A percentile compares a stretch with the other conserved stretches of the same genome.
These are phyloP conservation scores for Rhabdophis nuchalis DNA, from an alignment of 2,797 vertebrate genomes.

Conservation along the genomic window DNA sequence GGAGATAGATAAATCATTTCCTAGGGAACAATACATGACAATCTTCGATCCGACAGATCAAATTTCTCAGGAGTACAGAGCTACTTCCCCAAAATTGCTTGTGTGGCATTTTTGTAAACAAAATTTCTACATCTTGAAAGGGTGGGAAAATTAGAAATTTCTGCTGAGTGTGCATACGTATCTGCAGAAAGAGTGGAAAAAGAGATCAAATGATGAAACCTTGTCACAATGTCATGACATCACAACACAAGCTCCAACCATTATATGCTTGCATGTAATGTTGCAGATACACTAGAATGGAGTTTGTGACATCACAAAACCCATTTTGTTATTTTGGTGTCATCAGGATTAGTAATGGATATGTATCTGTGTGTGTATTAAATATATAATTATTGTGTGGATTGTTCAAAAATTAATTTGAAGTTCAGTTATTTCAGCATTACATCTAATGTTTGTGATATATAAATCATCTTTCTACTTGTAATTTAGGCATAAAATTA, in stretches of 20 bases:
- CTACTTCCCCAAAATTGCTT: background rate
- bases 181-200: background rate
- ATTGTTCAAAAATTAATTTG: background rate
- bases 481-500: slow-evolving; percentile 8
- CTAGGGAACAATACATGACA: background rate
- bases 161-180: background rate
- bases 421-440: background rate
- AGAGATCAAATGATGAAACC: background rate
- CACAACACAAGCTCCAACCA: background rate
- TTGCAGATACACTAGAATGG: background rate
- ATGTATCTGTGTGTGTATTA: background rate
- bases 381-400: background rate
- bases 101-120: slow-evolving; percentile 15
- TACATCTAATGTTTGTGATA: background rate
- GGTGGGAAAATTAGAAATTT: rapidly evolving
- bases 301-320: background rate
- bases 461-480: background rate
- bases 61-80: background rate
- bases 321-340: background rate
- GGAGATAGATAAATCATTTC: rapidly evolving
- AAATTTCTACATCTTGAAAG: background rate
- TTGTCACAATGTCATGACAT: background rate
- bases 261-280: background rate
- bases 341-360: background rate
- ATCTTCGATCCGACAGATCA: background rate